Conservation (phyloP, 2,113 vertebrate species). For the Microcebus jonahi region DNA sequence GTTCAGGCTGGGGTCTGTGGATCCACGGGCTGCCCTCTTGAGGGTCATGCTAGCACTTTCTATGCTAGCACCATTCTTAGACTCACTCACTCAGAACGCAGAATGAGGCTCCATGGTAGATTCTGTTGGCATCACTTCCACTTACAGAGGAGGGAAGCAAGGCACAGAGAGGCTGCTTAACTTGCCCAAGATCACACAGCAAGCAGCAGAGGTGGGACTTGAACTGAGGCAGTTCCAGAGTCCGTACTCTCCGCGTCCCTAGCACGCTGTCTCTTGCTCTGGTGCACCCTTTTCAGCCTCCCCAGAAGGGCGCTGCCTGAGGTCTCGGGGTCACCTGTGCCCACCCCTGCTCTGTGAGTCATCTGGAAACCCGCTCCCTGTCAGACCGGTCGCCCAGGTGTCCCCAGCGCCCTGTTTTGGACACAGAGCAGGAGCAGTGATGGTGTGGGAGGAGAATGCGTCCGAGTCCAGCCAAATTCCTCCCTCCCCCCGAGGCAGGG, state of each 20-base stretch:
- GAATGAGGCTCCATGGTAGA: background rate
- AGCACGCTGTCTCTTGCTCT: rapidly evolving
- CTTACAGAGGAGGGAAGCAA: background rate
- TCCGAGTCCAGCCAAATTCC: background rate
- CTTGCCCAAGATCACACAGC: background rate
- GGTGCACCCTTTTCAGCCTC: background rate
- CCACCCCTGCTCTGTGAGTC: background rate
- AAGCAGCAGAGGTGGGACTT: background rate
- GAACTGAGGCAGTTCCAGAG: background rate
- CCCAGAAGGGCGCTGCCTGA: background rate
- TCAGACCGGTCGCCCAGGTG: background rate
- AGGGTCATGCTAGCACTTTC: no score
- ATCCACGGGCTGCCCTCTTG: background rate
- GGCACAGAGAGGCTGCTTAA: background rate
- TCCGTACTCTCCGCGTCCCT: rapidly evolving
- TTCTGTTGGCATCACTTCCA: background rate
- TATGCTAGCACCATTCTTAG: background rate
- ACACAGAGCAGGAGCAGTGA: background rate
- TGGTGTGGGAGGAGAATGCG: rapidly evolving
- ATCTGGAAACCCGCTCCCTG: background rate
- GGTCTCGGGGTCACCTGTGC: background rate
- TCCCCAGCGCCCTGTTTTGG: background rate
- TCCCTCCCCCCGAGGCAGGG: background rate
- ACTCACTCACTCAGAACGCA: background rate
- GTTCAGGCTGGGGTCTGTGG: background rate